A percentile compares a stretch with the other conserved stretches of the same genome.
Evolutionary conservation across 2,888 invertebrate genomes (phyloP).

Genomic region (Phortica okadai): DNA sequence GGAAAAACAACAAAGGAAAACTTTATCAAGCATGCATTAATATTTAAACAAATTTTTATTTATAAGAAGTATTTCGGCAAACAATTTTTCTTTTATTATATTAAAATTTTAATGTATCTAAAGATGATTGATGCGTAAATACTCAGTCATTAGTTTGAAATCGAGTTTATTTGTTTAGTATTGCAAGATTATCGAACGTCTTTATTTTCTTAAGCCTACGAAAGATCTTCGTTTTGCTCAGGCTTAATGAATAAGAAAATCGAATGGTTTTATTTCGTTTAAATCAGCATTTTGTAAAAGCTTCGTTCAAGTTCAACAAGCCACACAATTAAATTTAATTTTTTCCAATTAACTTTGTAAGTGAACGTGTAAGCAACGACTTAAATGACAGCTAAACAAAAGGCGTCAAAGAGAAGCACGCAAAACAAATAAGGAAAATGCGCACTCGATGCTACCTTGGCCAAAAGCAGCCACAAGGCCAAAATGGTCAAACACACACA

Average conservation of each 20-base stretch:
- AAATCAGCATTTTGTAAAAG: neutral
- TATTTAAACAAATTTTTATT: no score
- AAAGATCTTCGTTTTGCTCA: no score
- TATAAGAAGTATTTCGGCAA: no score
- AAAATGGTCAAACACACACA: constrained; percentile 53
- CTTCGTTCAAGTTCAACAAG: constrained; percentile 4
- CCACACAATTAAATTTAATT: constrained; percentile 37
- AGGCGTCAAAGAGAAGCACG: constrained; percentile 50
- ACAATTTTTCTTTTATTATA: no score
- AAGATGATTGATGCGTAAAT: no score
- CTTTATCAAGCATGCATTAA: no score
- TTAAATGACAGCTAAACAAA: constrained; percentile 37
- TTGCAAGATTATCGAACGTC: no score
- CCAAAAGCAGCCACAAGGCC: constrained; percentile 50
- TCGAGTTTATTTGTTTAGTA: no score
- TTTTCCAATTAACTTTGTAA: constrained; percentile 69
- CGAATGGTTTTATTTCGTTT: neutral
- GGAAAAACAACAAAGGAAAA: no score
- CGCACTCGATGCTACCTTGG: neutral
- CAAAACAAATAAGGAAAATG: constrained; percentile 9
- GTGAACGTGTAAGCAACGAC: constrained; percentile 56
- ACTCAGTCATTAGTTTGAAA: no score
- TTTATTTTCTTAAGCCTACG: no score
- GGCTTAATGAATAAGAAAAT: neutral
- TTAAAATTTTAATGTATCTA: no score